A percentile compares a stretch with the other conserved stretches of the same genome.
Evolutionary conservation across 1,140 invertebrate species (phyloP).

Genomic region (Trinorchestia longiramus): DNA sequence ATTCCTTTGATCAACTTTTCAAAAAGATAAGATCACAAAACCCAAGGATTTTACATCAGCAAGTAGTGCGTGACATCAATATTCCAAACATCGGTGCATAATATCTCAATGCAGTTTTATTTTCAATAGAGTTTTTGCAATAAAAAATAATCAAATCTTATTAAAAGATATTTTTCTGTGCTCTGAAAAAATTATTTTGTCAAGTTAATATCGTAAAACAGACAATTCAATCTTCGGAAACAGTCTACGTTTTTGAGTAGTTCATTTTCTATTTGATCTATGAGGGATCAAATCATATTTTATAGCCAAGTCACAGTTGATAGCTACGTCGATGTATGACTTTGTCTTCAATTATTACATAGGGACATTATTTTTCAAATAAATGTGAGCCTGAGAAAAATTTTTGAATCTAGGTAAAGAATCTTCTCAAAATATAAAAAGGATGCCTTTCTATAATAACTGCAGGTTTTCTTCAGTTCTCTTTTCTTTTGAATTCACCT

Average conservation of each 20-base stretch:
- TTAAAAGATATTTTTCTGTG: background rate
- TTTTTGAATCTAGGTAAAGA: background rate
- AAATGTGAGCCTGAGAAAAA: background rate
- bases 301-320: background rate
- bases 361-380: background rate
- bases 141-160: background rate
- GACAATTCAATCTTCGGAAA: background rate
- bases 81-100: background rate
- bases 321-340: background rate
- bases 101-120: background rate
- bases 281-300: background rate
- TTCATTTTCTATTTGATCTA: background rate
- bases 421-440: too few relatives aligned
- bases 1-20: background rate
- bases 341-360: background rate
- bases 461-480: background rate
- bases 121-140: background rate
- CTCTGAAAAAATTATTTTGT: too few relatives aligned
- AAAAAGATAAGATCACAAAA: background rate
- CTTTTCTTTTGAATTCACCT: background rate
- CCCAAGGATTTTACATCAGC: background rate
- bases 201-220: background rate
- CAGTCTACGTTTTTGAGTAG: background rate
- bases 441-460: too few relatives aligned
- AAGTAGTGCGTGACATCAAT: background rate